A percentile compares a stretch with the other conserved stretches of the same genome.
phyloP scores from a whole-genome alignment of 2,797 vertebrate species.

The Poliocrania exsul region DNA sequence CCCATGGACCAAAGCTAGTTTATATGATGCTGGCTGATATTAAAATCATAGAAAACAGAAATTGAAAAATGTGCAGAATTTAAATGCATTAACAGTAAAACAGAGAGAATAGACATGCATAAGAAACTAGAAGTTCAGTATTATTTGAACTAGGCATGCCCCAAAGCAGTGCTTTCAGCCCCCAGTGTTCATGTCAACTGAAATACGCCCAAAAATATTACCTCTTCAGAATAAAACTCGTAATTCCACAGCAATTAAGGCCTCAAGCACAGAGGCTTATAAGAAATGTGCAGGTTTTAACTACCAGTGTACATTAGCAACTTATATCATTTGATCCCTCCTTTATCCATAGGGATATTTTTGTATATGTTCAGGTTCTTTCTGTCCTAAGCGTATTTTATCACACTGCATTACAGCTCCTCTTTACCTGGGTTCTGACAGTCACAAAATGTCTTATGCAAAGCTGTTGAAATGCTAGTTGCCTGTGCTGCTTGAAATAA shows the following conservation, averaged over 20 bases:
- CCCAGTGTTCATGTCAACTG: background rate
- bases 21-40: background rate
- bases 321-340: background rate
- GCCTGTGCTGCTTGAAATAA: background rate
- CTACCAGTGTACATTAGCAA: background rate
- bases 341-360: background rate
- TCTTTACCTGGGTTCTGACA: background rate
- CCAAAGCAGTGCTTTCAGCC: background rate
- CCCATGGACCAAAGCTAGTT: background rate
- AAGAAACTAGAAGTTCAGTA: background rate
- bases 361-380: background rate
- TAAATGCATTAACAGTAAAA: background rate
- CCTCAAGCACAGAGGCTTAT: background rate
- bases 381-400: conserved; percentile 30
- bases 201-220: conserved; percentile 18
- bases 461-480: conserved; percentile 19
- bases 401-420: background rate
- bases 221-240: conserved; percentile 3
- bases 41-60: background rate
- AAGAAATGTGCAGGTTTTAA: background rate
- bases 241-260: background rate
- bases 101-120: background rate
- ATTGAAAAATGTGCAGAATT: background rate
- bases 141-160: background rate
- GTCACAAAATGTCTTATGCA: background rate